A percentile compares a stretch with the other conserved stretches of the same genome.
Conservation (phyloP, 2,888 invertebrate genomes). For the Hirtodrosophila histrioides region DNA sequence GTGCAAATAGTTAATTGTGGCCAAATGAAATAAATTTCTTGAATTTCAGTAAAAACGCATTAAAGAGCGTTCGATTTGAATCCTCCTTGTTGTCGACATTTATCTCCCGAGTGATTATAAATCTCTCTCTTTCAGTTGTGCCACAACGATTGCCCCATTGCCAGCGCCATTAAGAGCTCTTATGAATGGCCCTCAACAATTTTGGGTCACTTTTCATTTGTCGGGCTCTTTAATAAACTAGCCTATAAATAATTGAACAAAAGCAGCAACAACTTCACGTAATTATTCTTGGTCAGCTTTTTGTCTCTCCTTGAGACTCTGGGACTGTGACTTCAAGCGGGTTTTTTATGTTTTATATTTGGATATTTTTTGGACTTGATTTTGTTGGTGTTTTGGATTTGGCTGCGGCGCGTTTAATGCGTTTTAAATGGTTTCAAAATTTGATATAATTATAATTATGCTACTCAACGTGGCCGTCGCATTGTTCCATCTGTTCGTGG, state of each 20-base stretch:
- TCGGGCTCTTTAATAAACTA: conserved; percentile 58
- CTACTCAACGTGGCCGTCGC: conserved; percentile 44
- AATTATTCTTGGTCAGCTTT: conserved; percentile 53
- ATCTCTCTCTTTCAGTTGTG: conserved; percentile 12
- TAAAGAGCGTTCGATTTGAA: too few relatives aligned
- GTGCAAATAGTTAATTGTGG: too few relatives aligned
- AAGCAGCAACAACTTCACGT: conserved; percentile 59
- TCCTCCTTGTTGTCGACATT: neutral
- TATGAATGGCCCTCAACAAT: conserved; percentile 49
- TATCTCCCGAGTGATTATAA: conserved; percentile 19
- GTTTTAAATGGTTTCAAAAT: conserved; percentile 81
- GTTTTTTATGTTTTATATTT: too few relatives aligned
- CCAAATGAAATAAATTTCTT: too few relatives aligned
- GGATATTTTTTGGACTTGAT: conserved; percentile 1
- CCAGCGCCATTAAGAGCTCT: conserved; percentile 42
- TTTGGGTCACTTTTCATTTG: conserved; percentile 53
- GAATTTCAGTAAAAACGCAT: too few relatives aligned
- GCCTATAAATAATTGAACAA: conserved; percentile 75
- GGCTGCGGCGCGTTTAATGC: conserved; percentile 72
- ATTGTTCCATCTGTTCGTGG: conserved; percentile 45
- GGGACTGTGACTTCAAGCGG: conserved; percentile 15
- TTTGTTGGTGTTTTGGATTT: conserved; percentile 15
- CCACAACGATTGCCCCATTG: conserved; percentile 22
- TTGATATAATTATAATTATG: conserved; percentile 80
- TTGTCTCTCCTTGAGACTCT: conserved; percentile 25